These are phyloP conservation scores for Drosophila simulans DNA, from an alignment of 1,140 invertebrate species.

Conservation along the genomic window DNA sequence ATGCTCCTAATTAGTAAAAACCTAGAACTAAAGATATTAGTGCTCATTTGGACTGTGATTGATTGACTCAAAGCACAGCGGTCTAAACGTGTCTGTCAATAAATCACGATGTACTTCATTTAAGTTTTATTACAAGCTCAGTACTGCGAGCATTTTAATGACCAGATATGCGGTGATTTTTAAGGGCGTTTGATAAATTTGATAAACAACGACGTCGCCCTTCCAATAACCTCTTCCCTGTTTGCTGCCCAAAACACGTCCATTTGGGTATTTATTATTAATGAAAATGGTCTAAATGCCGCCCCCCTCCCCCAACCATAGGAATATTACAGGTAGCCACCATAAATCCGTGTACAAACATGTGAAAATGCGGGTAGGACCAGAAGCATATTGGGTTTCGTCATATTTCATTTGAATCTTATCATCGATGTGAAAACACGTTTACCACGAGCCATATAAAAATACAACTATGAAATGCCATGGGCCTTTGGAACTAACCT, in stretches of 20 bases:
- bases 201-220: background rate
- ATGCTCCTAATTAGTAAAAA: too few species aligned
- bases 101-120: too few species aligned
- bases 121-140: too few species aligned
- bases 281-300: slow-evolving; percentile 5
- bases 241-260: slow-evolving; percentile 2
- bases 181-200: background rate
- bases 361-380: slow-evolving; percentile 11
- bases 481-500: slow-evolving; percentile 37
- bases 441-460: slow-evolving; percentile 19
- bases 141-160: too few species aligned
- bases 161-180: background rate
- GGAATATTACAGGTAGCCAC: slow-evolving; percentile 22
- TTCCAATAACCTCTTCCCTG: background rate
- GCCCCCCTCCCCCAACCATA: background rate
- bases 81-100: too few species aligned
- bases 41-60: too few species aligned
- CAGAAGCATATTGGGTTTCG: slow-evolving; percentile 27
- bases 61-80: too few species aligned
- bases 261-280: slow-evolving; percentile 30
- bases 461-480: background rate
- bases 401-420: slow-evolving; percentile 41
- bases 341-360: slow-evolving; percentile 42
- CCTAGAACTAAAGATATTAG: too few species aligned
- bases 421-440: slow-evolving; percentile 12